Percentiles rank a stretch among this genome's conserved stretches.
phyloP scores from a whole-genome alignment of 2,888 invertebrate genomes.

The Nemotelus pantherinus region DNA sequence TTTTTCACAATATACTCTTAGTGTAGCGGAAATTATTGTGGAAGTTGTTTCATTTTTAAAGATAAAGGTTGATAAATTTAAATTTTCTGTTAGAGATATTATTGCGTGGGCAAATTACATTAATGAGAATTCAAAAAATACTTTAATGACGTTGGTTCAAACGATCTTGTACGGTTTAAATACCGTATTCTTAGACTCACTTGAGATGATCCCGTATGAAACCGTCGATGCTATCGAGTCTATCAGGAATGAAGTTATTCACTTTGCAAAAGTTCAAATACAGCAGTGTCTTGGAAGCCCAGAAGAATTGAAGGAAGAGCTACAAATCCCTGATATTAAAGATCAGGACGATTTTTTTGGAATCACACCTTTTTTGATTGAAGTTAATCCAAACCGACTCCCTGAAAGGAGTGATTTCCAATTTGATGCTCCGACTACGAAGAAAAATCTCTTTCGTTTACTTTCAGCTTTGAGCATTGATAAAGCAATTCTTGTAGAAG shows the following conservation, averaged over 20 bases:
- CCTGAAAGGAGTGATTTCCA: conserved; percentile 67
- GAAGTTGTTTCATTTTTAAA: conserved; percentile 84
- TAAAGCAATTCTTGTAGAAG: conserved; percentile 94
- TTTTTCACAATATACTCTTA: conserved; percentile 64
- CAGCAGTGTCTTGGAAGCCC: background rate
- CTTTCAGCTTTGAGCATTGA: conserved; percentile 89
- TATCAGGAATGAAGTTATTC: conserved; percentile 57
- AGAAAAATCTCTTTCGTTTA: conserved; percentile 83
- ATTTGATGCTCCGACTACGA: conserved; percentile 82
- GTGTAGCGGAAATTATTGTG: conserved; percentile 77
- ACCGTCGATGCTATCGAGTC: conserved; percentile 67
- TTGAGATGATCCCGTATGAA: conserved; percentile 83
- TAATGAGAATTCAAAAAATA: conserved; percentile 65
- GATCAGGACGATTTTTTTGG: conserved; percentile 68
- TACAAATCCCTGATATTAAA: background rate
- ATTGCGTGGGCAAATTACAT: conserved; percentile 93
- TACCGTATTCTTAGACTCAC: conserved; percentile 89
- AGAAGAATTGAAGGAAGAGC: background rate
- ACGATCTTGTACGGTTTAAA: conserved; percentile 91
- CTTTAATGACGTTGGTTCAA: conserved; percentile 63
- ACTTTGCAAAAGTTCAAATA: background rate
- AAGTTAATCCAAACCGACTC: conserved; percentile 33
- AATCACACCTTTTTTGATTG: conserved; percentile 78
- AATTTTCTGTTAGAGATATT: conserved; percentile 90
- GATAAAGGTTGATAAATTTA: conserved; percentile 79